These are phyloP conservation scores for Parnassius apollo DNA, from an alignment of 2,888 invertebrate genomes.

Conservation along the genomic window DNA sequence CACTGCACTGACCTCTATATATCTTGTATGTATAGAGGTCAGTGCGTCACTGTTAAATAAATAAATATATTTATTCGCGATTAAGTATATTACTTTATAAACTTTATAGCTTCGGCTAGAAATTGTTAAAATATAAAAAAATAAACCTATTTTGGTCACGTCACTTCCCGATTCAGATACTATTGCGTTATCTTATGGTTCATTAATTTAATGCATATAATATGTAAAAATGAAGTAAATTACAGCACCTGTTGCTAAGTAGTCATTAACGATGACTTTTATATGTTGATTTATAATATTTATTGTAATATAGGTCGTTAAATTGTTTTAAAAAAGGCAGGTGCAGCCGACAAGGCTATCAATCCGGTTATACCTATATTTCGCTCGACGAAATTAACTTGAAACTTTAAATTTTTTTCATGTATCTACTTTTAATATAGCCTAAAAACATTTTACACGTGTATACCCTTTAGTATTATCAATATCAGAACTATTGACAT, in stretches of 20 bases:
- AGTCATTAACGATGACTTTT: not conserved
- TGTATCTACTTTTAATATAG: conserved; percentile 7
- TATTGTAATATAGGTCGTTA: conserved; percentile 35
- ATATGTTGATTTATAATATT: conserved; percentile 12
- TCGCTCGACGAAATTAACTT: conserved; percentile 25
- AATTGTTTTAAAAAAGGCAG: conserved; percentile 57
- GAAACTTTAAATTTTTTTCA: conserved; percentile 2
- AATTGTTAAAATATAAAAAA: too few species aligned
- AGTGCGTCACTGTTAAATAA: too few species aligned
- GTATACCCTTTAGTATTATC: not conserved
- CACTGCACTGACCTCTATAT: too few species aligned
- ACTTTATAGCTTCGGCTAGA: too few species aligned
- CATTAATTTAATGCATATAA: too few species aligned
- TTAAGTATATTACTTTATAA: too few species aligned
- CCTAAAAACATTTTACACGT: conserved; percentile 7
- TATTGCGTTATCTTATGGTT: too few species aligned
- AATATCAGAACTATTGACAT: not conserved
- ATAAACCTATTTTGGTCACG: too few species aligned
- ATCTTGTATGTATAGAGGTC: too few species aligned
- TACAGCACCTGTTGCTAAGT: conserved; percentile 5
- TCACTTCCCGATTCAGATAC: too few species aligned
- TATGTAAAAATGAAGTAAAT: not conserved
- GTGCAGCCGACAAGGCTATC: conserved; percentile 55
- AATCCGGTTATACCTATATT: conserved; percentile 50
- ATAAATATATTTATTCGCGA: too few species aligned